Percentiles rank a stretch among this genome's conserved stretches.
These are phyloP conservation scores for Macroteleia sp. DNA, from an alignment of 2,888 invertebrate species.

Conservation along the genomic window DNA sequence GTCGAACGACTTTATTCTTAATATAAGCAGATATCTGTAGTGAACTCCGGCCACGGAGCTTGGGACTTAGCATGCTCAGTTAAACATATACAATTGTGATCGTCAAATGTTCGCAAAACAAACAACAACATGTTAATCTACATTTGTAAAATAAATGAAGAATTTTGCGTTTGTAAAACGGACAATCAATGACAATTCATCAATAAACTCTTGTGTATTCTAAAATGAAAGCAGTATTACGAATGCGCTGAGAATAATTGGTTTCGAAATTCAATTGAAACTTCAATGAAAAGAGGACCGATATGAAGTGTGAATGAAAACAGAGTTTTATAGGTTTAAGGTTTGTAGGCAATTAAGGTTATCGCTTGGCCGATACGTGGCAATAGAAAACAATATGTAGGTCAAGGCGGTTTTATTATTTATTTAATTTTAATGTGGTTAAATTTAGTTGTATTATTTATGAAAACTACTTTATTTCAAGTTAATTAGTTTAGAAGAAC, in stretches of 20 bases:
- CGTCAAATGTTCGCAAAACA: conserved; percentile 69
- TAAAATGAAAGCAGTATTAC: conserved; percentile 77
- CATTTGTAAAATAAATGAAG: conserved; percentile 77
- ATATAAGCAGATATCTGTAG: conserved; percentile 70
- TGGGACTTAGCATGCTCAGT: conserved; percentile 84
- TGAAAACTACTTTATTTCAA: too few species aligned
- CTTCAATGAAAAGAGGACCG: neutral
- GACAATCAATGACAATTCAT: conserved; percentile 81
- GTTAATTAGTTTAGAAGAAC: too few species aligned
- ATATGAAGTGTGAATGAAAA: conserved; percentile 26
- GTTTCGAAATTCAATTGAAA: conserved; percentile 30
- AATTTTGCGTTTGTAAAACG: conserved; percentile 83
- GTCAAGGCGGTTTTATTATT: conserved; percentile 22
- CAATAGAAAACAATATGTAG: conserved; percentile 31
- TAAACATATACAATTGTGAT: conserved; percentile 81
- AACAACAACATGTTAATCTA: conserved; percentile 60
- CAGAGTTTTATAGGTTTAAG: conserved; percentile 38
- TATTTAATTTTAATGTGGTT: too few species aligned
- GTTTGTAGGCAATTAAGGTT: conserved; percentile 23
- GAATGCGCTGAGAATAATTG: conserved; percentile 64
- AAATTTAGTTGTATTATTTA: too few species aligned
- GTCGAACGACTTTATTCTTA: conserved; percentile 51
- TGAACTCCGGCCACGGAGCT: conserved; percentile 82
- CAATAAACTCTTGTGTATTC: conserved; percentile 70
- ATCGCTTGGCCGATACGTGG: conserved; percentile 40